phyloP scores from a whole-genome alignment of 2,113 vertebrate species.

The Daphoenositta chrysoptera region DNA sequence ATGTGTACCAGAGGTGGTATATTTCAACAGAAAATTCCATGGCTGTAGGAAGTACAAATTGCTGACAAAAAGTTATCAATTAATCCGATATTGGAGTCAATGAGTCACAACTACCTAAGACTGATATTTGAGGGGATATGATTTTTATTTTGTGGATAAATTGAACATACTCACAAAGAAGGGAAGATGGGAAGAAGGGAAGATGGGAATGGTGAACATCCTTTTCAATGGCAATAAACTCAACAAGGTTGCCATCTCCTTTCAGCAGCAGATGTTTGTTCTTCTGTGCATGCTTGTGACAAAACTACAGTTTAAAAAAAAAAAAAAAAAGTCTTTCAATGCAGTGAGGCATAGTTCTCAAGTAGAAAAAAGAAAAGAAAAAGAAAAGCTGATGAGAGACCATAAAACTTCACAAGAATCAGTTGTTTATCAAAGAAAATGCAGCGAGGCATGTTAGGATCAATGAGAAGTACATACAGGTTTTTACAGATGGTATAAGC shows the following conservation, averaged over 20 bases:
- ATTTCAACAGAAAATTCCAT: not conserved
- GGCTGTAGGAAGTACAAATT: not conserved
- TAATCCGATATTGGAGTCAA: not conserved
- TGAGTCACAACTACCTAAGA: not conserved
- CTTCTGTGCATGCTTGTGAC: not conserved
- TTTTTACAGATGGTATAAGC: not conserved
- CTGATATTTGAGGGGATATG: not conserved
- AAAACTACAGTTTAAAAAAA: not conserved
- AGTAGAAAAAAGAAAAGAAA: not conserved
- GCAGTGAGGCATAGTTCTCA: not conserved
- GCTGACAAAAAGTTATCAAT: not conserved
- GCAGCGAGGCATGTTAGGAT: not conserved
- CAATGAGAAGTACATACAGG: not conserved
- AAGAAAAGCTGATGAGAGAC: not conserved
- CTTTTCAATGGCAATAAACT: not conserved
- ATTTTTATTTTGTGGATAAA: not conserved
- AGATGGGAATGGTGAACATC: not conserved
- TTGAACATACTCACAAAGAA: not conserved
- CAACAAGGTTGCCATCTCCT: not conserved
- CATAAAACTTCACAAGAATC: not conserved
- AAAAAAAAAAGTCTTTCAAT: not conserved
- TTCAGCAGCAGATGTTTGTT: not conserved
- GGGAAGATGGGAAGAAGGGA: not conserved
- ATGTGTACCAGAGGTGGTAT: not conserved
- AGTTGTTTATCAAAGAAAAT: not conserved